Conservation (phyloP, 2,113 vertebrate species). For the Thunnus maccoyii region DNA sequence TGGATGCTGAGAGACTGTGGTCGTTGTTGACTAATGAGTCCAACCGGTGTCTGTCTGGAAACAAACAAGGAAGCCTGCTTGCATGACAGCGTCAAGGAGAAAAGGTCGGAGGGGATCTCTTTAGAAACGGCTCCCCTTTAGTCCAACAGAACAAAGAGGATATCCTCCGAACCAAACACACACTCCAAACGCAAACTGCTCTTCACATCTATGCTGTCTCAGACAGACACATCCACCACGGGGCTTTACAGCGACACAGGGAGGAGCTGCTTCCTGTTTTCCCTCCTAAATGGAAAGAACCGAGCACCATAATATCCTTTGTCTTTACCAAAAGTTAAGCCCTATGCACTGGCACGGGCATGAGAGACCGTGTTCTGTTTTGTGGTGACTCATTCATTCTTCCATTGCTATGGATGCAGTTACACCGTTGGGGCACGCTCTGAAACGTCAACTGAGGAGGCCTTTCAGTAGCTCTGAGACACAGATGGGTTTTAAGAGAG, state of each 20-base stretch:
- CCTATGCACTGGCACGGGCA: conserved; percentile 48
- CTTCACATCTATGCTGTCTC: conserved; percentile 37
- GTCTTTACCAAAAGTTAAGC: conserved; percentile 31
- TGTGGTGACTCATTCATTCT: conserved; percentile 75
- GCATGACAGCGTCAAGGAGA: conserved; percentile 37
- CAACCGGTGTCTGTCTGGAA: conserved; percentile 45
- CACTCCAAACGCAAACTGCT: conserved; percentile 25
- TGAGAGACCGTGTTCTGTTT: conserved; percentile 56
- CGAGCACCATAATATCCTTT: conserved; percentile 24
- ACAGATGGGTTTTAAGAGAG: conserved; percentile 2
- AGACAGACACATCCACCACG: conserved; percentile 55
- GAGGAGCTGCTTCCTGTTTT: conserved; percentile 83
- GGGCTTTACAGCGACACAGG: conserved; percentile 35
- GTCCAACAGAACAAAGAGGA: conserved; percentile 61
- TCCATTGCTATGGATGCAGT: conserved; percentile 49
- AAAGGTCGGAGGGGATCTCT: conserved; percentile 33
- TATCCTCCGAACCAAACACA: conserved; percentile 67
- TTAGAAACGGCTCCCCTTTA: conserved; percentile 37
- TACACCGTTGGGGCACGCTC: conserved; percentile 7
- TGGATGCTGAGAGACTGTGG: not conserved
- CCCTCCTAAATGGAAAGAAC: conserved; percentile 67
- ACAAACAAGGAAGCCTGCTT: conserved; percentile 43
- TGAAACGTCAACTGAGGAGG: conserved; percentile 63
- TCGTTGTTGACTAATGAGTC: conserved; percentile 25
- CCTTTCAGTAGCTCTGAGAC: conserved; percentile 5